Evolutionary conservation across 2,888 invertebrate genomes (phyloP), one percentile per base, ranked within the genome.

Genomic region (Hermaeophaga mercurialis): DNA sequence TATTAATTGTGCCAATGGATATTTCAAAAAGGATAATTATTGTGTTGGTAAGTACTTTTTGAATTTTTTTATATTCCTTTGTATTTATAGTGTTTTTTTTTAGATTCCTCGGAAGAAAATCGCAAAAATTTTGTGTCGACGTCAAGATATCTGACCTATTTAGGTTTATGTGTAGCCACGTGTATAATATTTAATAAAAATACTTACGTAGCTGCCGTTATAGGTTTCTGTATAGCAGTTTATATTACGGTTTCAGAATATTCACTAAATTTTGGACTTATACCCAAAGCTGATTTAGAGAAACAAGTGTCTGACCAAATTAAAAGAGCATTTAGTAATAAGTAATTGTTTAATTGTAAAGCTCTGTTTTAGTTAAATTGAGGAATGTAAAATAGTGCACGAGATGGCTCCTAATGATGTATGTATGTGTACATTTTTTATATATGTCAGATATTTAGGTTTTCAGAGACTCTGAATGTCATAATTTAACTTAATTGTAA

Each of bases 201-300:
- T 54, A 84, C 88, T 1, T 81, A 85, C 26, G 79, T 91, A 33
- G 94, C 94, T 7, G 86, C 88, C 52, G 73, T 90, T 43, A 87
- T 95, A 46, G 94, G 94, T 1, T 79, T 90, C 0, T 81, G 87
- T 65, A 94, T 94, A 12, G 85, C 89, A 17, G 74, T 89, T 22
- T 95, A 95, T 74, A 94, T 95, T 67, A 82, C 90, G 1, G 84
- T 89, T 5, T 92, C 94, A 0, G 94, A 94, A 75, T 94, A 94
- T 73, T 88, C 90, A 72, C 79, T 80, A 73, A 74, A 72, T 55
- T 62, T 72, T 19, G 67, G 70, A 33, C 70, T 71, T 17, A 66
- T 67, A 24, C 71, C 73, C 24, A 72, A 72, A 59, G 66, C 68
- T 8, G 71, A 73, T 3, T 56, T 73, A 47, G 63, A 71, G 49